Conservation (phyloP, 2,113 vertebrate species). For the Corythaixoides concolor region DNA sequence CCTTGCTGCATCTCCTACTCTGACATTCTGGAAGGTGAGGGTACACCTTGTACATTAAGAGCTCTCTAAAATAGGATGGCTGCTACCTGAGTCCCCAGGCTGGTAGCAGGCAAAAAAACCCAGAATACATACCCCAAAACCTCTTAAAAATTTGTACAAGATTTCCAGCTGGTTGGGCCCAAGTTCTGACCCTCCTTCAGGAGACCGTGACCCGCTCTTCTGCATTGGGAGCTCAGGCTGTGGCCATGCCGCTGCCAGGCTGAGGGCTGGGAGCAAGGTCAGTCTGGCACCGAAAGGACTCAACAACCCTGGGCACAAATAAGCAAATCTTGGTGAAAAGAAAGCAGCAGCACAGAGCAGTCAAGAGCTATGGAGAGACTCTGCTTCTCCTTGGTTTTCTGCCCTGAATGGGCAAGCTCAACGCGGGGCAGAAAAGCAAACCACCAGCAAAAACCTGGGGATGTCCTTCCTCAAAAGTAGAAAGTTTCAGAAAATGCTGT, state of each 20-base stretch:
- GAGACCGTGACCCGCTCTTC: background rate
- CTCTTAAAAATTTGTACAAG: background rate
- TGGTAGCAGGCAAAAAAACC: background rate
- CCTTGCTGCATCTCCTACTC: background rate
- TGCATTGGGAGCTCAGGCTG: background rate
- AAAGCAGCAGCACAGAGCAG: background rate
- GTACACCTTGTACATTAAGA: background rate
- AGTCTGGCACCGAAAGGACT: background rate
- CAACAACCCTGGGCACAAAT: background rate
- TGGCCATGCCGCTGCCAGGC: fast-evolving
- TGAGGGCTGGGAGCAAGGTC: fast-evolving
- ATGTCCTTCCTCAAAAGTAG: background rate
- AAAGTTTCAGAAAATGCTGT: conserved; percentile 14
- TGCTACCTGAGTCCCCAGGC: background rate
- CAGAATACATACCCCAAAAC: background rate
- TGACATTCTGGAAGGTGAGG: background rate
- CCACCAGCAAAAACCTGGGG: background rate
- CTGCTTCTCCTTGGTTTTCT: background rate
- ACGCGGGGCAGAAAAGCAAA: background rate
- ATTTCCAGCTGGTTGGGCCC: background rate
- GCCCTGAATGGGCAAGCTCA: background rate
- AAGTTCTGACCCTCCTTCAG: background rate
- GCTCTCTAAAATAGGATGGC: background rate
- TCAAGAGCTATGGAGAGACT: background rate
- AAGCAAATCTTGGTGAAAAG: background rate